Conservation (phyloP, 1,140 invertebrate species). For the Parasteatoda tepidariorum region DNA sequence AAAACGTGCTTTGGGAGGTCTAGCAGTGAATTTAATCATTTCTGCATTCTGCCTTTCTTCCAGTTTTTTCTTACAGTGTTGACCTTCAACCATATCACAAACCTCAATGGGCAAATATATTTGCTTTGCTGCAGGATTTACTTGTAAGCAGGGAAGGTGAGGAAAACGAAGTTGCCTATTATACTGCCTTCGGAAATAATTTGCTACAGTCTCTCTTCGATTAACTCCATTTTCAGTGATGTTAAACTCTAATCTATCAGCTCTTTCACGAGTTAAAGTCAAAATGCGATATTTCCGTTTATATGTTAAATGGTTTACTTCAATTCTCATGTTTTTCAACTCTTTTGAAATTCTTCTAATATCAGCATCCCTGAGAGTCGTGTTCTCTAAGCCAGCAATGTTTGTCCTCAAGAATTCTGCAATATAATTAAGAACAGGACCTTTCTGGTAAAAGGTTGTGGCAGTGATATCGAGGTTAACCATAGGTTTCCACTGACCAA, state of each 20-base stretch:
- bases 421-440: constrained; percentile 42
- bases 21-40: constrained; percentile 65
- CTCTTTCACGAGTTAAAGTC: constrained; percentile 42
- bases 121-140: constrained; percentile 61
- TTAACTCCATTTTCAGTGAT: neutral
- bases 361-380: constrained; percentile 25
- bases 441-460: constrained; percentile 50
- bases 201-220: neutral
- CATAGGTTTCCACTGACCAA: constrained; percentile 59
- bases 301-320: constrained; percentile 58
- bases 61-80: constrained; percentile 62
- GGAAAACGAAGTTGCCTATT: constrained; percentile 59
- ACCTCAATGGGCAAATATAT: constrained; percentile 67
- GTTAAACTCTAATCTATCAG: constrained; percentile 39
- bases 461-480: constrained; percentile 57
- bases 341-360: constrained; percentile 38
- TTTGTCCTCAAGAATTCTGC: neutral
- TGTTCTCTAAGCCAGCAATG: neutral
- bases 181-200: constrained; percentile 38
- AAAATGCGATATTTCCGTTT: constrained; percentile 58
- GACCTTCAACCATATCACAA: constrained; percentile 65
- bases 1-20: constrained; percentile 64
- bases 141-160: constrained; percentile 66
- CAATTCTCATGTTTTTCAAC: constrained; percentile 57
- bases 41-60: constrained; percentile 51